Evolutionary conservation across 2,113 vertebrate genomes (phyloP).

Genomic region (Pseudopodoces humilis): DNA sequence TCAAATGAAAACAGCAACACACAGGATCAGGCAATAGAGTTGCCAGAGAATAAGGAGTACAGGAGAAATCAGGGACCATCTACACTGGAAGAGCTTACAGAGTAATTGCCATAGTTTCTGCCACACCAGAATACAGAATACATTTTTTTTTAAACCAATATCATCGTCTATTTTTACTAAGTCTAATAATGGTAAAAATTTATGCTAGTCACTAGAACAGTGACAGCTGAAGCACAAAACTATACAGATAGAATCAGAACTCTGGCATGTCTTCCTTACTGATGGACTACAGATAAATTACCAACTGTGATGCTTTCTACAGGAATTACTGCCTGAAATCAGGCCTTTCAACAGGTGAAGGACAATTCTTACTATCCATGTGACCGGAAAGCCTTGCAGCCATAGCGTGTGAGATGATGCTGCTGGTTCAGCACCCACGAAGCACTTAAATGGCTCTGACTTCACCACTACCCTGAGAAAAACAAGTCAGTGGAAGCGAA

Average conservation of each 20-base stretch:
- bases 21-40: background rate
- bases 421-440: background rate
- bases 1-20: background rate
- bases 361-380: accelerated
- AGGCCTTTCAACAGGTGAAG: background rate
- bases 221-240: background rate
- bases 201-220: background rate
- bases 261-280: background rate
- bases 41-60: background rate
- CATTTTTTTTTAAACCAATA: background rate
- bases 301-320: background rate
- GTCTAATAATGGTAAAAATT: background rate
- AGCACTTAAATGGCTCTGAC: background rate
- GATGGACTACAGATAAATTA: background rate
- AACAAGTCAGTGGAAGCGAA: background rate
- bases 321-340: background rate
- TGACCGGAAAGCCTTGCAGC: background rate
- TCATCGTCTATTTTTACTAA: background rate
- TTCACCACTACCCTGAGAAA: background rate
- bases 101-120: background rate
- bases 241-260: background rate
- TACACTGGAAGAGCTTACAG: background rate
- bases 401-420: background rate
- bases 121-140: background rate
- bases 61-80: background rate